Base-by-base conservation (phyloP, 2,797 vertebrate species). In the Cuniculus paca region DNA sequence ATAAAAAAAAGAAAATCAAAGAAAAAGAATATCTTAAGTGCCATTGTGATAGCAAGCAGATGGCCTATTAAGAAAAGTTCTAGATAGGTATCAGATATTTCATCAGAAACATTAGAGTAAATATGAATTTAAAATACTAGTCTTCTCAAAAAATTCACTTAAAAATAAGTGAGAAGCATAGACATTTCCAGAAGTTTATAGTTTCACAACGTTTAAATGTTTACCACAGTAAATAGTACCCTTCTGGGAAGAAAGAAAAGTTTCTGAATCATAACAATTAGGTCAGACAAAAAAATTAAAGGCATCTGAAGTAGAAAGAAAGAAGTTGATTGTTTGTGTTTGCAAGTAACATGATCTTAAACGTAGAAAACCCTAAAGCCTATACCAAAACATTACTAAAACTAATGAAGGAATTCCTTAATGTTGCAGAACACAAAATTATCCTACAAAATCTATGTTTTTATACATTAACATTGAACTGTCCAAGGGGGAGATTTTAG, bases 131-230 rank as follows among this genome's bases (percentile, higher is more conserved):
- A 63, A 63, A 63, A 63, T 63, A 34, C 31, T 34, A 63, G 12
- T 63, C 65, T 45, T 24, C 45, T 10, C n/a, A 75, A 95, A 91
- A 6, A 81, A 48, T 65, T 65, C 31, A 65, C 61, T 79, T 86
- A 86, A 80, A 50, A 81, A 75, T 94, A 90, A 78, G 10, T 31
- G 16, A 91, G 28, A 91, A 81, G 36, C n/a, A 16, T 31, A 83
- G 28, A 48, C 39, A 74, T 81, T 82, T 91, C 20, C 10, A 91
- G 34, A 74, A 56, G 20, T 74, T 26, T 11, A 56, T 81, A 34
- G 63, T 50, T 63, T 91, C 13, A 65, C 45, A 61, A 90, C 50
- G 20, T 34, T 81, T 75, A 75, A 61, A 90, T 60, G 20, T 34
- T 81, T 75, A 75, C n/a, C n/a, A 60, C 12, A 50, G 26, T 42